phyloP scores from a whole-genome alignment of 2,797 vertebrate genomes.

The Smutsia gigantea region DNA sequence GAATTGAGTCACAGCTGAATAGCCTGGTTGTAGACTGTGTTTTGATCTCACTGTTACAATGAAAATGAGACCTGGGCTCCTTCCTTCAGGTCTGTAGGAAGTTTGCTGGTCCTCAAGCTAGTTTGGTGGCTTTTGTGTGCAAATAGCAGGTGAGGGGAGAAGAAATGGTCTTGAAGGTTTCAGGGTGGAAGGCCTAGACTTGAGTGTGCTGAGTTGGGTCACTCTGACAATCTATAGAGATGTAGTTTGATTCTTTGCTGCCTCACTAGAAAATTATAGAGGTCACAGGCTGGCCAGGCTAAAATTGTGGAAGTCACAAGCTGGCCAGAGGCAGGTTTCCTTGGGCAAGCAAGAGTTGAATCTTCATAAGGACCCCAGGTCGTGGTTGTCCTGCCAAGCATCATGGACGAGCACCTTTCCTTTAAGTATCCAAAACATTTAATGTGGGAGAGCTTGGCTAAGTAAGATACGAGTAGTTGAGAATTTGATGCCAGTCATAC shows the following conservation, averaged over 20 bases:
- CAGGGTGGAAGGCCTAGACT: neutral
- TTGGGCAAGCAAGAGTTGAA: neutral
- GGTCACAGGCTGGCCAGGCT: neutral
- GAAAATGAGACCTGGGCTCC: slow-evolving; percentile 5
- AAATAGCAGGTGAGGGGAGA: neutral
- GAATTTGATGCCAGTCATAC: neutral
- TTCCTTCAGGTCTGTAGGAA: neutral
- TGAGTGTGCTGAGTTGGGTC: neutral
- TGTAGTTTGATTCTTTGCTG: neutral
- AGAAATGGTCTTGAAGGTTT: neutral
- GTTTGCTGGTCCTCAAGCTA: neutral
- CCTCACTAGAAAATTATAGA: neutral
- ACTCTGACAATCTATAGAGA: neutral
- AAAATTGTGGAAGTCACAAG: neutral
- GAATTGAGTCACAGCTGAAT: neutral
- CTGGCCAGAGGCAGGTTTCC: neutral
- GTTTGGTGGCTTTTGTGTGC: slow-evolving; percentile 10
- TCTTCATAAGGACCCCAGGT: accelerated
- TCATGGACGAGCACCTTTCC: neutral
- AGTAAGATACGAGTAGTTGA: neutral
- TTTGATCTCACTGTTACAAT: slow-evolving; percentile 52
- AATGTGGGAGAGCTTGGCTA: neutral
- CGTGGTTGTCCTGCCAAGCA: neutral
- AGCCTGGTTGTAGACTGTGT: neutral
- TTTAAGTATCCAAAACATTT: neutral